Percentiles rank a stretch among this genome's conserved stretches.
phyloP scores from a whole-genome alignment of 2,113 vertebrate species.

The Gnathonemus longibarbis region DNA sequence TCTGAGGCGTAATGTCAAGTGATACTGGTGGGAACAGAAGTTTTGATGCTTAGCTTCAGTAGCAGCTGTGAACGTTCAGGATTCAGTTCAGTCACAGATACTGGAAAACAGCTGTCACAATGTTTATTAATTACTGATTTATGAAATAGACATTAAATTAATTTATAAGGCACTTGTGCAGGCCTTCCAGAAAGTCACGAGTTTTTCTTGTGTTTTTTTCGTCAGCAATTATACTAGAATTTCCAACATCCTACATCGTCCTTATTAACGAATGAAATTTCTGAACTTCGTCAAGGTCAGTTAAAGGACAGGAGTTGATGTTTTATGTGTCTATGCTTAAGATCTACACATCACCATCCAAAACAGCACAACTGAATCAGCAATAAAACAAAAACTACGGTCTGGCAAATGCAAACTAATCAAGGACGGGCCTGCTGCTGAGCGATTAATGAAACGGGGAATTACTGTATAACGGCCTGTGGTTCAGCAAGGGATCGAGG shows the following conservation, averaged over 20 bases:
- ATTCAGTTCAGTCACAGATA: not conserved
- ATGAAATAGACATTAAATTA: not conserved
- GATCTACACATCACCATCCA: not conserved
- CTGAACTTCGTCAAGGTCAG: not conserved
- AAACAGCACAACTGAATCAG: not conserved
- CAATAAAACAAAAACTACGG: not conserved
- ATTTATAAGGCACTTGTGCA: not conserved
- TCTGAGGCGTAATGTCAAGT: not conserved
- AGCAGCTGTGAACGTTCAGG: not conserved
- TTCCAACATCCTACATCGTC: not conserved
- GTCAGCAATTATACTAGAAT: not conserved
- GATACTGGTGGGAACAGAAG: not conserved
- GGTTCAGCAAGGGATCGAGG: not conserved
- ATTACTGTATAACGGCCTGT: not conserved
- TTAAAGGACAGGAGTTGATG: not conserved
- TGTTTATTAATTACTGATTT: not conserved
- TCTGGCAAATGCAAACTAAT: not conserved
- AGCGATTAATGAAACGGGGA: not conserved
- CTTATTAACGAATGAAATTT: not conserved
- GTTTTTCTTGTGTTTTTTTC: not conserved
- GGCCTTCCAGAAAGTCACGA: not conserved
- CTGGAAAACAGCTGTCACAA: not conserved
- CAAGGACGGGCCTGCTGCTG: not conserved
- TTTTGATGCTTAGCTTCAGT: not conserved
- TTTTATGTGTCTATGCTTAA: not conserved